Base-by-base conservation (phyloP, 23 tunicate genomes). In the Oikopleura vanhoeffeni region DNA sequence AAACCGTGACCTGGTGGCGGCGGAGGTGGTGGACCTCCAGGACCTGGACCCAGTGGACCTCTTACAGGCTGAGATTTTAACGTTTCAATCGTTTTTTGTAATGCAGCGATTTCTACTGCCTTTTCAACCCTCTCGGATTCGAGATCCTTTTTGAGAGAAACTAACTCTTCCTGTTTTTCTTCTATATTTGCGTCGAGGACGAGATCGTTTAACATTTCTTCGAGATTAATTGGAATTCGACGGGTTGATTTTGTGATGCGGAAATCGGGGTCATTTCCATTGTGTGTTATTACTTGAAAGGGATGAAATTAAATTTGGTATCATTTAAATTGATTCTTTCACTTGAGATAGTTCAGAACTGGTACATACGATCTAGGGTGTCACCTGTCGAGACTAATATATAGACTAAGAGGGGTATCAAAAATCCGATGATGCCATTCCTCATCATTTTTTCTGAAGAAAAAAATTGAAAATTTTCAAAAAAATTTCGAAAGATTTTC, bases 1-100 rank as follows among this genome's bases (percentile, higher is more conserved):
- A 49, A 8, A 2, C 34, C 79, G 36, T 18, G 27, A 24, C 79
- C 79, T 18, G 79, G 79, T 2, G 79, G 79, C 2, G 79, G 79
- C 38, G 79, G 79, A 71, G 79, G 79, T 24, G 79, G 79, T 2
- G 79, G 79, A 3, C 79, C 38, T 71, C 79, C 79, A 33, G 35
- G 3, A 18, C 79, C 79, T 13, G 79, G 79, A 2, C 36, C 36
- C 2, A 4, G 36, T 18, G 79, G 79, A 18, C 60, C 60, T 2
- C 27, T 4, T 18, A 71, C 2, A 13, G 38, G 3, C 34, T 3
- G 4, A 2, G 79, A 18, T 32, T 71, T 71, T 30, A 71, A 71
- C 3, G 38, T 38, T 3, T 13, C 79, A 24, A 71, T 71, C 2
- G 27, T 30, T 71, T 71, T 71, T 71, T 71, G 79, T 38, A 71